phyloP scores from a whole-genome alignment of 2,797 vertebrate genomes.

The Myripristis murdjan region DNA sequence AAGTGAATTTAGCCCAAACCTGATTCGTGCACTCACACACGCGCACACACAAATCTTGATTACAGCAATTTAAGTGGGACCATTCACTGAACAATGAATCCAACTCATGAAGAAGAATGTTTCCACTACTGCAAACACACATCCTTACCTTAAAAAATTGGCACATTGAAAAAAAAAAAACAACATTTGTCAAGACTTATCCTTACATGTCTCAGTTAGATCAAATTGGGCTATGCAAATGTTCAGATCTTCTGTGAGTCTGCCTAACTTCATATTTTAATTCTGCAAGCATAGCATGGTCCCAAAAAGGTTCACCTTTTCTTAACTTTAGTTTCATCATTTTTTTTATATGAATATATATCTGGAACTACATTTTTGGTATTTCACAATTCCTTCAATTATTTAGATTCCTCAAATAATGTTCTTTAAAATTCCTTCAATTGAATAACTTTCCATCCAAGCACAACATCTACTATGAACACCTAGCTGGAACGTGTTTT shows the following conservation, averaged over 20 bases:
- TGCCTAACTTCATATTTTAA: background rate
- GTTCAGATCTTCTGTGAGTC: background rate
- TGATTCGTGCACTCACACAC: no score
- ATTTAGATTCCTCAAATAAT: no score
- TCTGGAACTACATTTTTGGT: background rate
- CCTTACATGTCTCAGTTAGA: constrained; percentile 46
- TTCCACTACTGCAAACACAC: constrained; percentile 39
- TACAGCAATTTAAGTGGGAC: background rate
- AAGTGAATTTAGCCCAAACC: background rate
- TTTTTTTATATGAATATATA: background rate
- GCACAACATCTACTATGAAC: background rate
- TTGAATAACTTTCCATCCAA: no score
- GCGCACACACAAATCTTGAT: background rate
- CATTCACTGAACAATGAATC: background rate
- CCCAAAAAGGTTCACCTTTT: background rate
- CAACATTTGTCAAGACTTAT: constrained; percentile 52
- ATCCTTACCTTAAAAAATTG: constrained; percentile 56
- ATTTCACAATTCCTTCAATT: no score
- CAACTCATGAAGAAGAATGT: background rate
- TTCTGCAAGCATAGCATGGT: background rate
- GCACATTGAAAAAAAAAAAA: constrained; percentile 36
- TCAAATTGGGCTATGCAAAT: background rate
- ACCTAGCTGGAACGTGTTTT: background rate
- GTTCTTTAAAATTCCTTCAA: no score
- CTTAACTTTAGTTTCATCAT: background rate